Conservation (phyloP, 2,113 vertebrate species). For the Dissostichus mawsoni region DNA sequence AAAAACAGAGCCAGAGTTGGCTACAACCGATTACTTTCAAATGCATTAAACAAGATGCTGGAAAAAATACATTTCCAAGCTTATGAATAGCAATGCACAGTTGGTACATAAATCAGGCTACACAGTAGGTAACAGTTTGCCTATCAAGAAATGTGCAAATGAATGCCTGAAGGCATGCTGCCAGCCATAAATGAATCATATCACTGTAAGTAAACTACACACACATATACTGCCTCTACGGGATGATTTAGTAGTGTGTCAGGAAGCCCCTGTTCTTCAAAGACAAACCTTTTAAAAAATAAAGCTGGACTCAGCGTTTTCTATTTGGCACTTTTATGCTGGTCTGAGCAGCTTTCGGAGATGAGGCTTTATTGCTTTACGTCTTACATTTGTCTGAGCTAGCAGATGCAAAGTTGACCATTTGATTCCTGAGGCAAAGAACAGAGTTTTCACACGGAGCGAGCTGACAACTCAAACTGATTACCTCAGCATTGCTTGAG, state of each 20-base stretch:
- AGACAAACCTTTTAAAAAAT: constrained; percentile 50
- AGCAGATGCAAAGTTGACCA: constrained; percentile 35
- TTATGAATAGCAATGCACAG: not conserved
- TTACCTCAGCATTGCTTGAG: not conserved
- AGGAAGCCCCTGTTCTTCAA: constrained; percentile 44
- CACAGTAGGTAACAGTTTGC: constrained; percentile 28
- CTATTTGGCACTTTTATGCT: constrained; percentile 45
- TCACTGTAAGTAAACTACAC: constrained; percentile 38
- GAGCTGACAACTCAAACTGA: constrained; percentile 18
- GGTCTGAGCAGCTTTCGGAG: constrained; percentile 37
- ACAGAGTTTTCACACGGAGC: constrained; percentile 9
- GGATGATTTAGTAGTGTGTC: constrained; percentile 50
- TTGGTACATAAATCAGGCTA: constrained; percentile 42
- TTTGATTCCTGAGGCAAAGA: constrained; percentile 33
- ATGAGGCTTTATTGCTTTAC: constrained; percentile 20
- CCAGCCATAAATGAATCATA: constrained; percentile 22
- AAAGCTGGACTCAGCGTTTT: constrained; percentile 50
- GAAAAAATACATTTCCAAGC: constrained; percentile 8
- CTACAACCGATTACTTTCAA: constrained; percentile 6
- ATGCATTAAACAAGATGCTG: not conserved
- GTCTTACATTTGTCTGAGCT: constrained; percentile 43
- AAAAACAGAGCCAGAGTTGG: not conserved
- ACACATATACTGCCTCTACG: constrained; percentile 34
- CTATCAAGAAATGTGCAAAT: constrained; percentile 36
- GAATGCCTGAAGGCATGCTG: constrained; percentile 17